A percentile compares a stretch with the other conserved stretches of the same genome.
phyloP scores from a whole-genome alignment of 2,888 invertebrate genomes.

The Rhopalosiphum nymphaeae region DNA sequence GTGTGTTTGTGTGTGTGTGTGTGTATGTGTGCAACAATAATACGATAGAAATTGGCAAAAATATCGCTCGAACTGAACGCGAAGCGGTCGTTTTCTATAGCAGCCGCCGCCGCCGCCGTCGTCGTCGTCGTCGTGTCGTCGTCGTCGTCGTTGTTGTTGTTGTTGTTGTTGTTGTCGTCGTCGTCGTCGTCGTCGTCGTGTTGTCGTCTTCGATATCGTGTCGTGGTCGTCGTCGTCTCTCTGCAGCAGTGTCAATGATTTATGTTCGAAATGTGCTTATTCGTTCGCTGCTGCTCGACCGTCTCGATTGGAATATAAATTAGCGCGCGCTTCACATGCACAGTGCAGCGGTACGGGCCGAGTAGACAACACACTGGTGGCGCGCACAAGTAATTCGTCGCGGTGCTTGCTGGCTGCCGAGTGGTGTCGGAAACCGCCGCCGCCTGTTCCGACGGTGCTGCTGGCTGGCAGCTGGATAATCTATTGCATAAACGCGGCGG shows the following conservation, averaged over 20 bases:
- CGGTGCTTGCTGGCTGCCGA: neutral
- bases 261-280: neutral
- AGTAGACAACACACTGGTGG: neutral
- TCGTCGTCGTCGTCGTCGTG: neutral
- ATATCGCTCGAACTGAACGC: neutral
- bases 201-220: neutral
- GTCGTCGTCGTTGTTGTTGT: neutral
- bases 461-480: slow-evolving; percentile 9
- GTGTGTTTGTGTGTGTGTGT: neutral
- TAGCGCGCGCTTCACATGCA: neutral
- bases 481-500: neutral
- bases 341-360: neutral
- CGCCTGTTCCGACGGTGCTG: neutral
- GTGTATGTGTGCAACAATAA: neutral
- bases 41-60: neutral
- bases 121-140: too few relatives aligned
- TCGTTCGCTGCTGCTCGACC: neutral
- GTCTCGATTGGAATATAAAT: neutral
- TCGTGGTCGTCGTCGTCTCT: neutral
- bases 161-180: neutral
- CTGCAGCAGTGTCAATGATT: too few relatives aligned
- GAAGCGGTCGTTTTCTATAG: neutral
- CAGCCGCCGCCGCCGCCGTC: neutral
- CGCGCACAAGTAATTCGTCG: slow-evolving; percentile 3
- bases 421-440: neutral